Conservation (phyloP, 2,113 vertebrate species). For the Hipposideros armiger region DNA sequence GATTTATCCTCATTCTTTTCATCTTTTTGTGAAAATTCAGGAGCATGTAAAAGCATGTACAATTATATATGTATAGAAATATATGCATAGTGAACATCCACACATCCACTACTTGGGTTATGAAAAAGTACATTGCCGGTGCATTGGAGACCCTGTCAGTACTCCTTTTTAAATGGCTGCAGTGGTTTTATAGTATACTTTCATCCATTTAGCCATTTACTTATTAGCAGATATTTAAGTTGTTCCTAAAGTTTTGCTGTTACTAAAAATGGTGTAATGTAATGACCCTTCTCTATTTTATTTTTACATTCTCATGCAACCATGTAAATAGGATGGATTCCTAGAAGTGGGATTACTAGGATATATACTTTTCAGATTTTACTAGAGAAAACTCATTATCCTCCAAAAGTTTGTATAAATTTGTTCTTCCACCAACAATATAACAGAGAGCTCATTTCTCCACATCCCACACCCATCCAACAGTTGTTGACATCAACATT, state of each 20-base stretch:
- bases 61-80: not conserved
- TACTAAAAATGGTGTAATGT: not conserved
- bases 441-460: not conserved
- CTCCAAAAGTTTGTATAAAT: not conserved
- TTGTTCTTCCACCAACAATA: not conserved
- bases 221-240: not conserved
- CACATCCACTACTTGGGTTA: not conserved
- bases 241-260: not conserved
- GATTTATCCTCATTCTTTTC: not conserved
- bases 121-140: not conserved
- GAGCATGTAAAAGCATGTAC: not conserved
- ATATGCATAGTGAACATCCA: not conserved
- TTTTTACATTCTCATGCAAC: not conserved
- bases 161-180: not conserved
- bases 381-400: not conserved
- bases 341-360: not conserved
- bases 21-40: conserved; percentile 1
- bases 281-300: not conserved
- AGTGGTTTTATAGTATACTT: not conserved
- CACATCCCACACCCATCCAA: not conserved
- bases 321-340: not conserved
- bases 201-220: not conserved
- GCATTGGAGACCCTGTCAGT: not conserved
- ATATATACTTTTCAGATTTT: not conserved
- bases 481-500: not conserved